Evolutionary conservation across 2,113 vertebrate species (phyloP).

Genomic region (Argyrosomus japonicus): DNA sequence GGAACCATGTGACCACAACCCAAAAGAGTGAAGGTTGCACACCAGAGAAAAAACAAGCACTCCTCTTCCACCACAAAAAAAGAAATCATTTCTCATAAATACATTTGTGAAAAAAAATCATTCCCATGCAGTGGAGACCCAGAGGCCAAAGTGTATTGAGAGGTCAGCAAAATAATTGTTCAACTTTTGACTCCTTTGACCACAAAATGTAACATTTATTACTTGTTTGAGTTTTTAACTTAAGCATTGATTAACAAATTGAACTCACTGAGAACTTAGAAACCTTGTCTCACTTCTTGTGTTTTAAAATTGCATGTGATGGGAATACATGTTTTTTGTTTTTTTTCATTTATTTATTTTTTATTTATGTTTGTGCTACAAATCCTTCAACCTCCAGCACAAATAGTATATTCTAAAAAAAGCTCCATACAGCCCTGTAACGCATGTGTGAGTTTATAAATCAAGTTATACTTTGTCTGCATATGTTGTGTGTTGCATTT

Average conservation of each 20-base stretch:
- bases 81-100: neutral
- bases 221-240: neutral
- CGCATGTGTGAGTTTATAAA: neutral
- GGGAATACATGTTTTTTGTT: neutral
- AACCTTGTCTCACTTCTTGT: neutral
- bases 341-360: neutral
- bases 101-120: neutral
- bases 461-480: neutral
- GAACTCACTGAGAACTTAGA: neutral
- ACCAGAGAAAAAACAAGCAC: neutral
- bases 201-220: neutral
- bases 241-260: neutral
- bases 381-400: neutral
- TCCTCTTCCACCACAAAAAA: neutral
- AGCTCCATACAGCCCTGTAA: neutral
- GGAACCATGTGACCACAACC: neutral
- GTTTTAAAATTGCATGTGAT: neutral
- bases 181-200: neutral
- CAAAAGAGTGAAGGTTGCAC: neutral
- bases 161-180: neutral
- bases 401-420: neutral
- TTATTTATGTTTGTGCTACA: neutral
- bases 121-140: neutral
- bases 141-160: neutral
- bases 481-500: neutral